A percentile compares a stretch with the other conserved stretches of the same genome.
These are phyloP conservation scores for Calidris pugnax DNA, from an alignment of 2,113 vertebrate species.

Conservation along the genomic window DNA sequence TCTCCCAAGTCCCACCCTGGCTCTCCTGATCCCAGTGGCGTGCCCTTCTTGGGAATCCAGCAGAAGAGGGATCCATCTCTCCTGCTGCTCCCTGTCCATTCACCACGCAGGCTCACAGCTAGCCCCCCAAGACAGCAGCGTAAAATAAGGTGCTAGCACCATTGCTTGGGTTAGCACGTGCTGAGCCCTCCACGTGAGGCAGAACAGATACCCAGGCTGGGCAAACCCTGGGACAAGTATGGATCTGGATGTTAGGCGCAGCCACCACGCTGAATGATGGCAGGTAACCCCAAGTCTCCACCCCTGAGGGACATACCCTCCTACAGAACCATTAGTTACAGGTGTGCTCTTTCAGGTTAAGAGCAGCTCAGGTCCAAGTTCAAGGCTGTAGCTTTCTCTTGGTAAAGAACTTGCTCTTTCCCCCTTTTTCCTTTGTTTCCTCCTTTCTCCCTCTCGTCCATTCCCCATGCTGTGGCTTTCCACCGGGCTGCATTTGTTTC, in stretches of 20 bases:
- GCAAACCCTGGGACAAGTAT: not conserved
- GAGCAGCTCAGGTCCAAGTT: not conserved
- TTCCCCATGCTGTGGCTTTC: not conserved
- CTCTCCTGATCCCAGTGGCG: not conserved
- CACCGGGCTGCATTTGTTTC: not conserved
- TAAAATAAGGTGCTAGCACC: not conserved
- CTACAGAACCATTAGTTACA: not conserved
- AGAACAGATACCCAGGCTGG: not conserved
- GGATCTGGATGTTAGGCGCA: not conserved
- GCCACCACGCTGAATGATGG: not conserved
- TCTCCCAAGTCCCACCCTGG: not conserved
- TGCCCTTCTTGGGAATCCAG: fast-evolving
- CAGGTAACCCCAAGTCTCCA: not conserved
- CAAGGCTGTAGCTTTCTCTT: not conserved
- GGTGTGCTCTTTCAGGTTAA: not conserved
- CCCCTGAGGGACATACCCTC: not conserved
- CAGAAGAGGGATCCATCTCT: not conserved
- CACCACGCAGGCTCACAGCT: not conserved
- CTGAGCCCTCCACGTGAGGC: not conserved
- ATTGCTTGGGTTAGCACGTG: not conserved
- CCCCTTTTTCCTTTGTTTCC: not conserved
- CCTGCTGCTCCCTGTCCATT: not conserved
- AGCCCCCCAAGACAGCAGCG: not conserved
- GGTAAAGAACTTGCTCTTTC: not conserved
- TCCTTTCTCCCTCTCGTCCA: not conserved